A percentile compares a stretch with the other conserved stretches of the same genome.
Conservation (phyloP, 2,888 invertebrate species). For the Drosophila melanocephala region DNA sequence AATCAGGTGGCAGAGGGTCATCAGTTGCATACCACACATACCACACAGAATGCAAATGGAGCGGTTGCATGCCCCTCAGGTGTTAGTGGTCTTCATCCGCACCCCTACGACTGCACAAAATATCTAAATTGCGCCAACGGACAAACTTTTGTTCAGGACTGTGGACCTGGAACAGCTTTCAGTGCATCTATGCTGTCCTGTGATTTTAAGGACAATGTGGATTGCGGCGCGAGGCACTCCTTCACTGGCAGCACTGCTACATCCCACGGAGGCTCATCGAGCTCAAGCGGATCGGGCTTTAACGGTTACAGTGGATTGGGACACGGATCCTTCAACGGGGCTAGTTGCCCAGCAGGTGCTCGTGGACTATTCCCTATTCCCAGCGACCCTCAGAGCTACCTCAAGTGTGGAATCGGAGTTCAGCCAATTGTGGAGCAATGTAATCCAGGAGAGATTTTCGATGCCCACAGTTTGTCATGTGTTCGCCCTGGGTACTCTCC, state of each 20-base stretch:
- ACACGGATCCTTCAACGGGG: not conserved
- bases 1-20: slow-evolving; percentile 6
- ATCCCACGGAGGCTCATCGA: slow-evolving; percentile 15
- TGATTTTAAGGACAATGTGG: slow-evolving; percentile 87
- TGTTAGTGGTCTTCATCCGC: slow-evolving; percentile 87
- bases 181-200: slow-evolving; percentile 87
- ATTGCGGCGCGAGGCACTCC: slow-evolving; percentile 82
- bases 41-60: not conserved
- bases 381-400: slow-evolving; percentile 85
- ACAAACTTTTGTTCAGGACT: slow-evolving; percentile 87
- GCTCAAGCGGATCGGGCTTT: not conserved
- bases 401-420: slow-evolving; percentile 86
- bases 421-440: slow-evolving; percentile 87
- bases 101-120: slow-evolving; percentile 88
- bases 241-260: slow-evolving; percentile 5
- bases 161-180: slow-evolving; percentile 89
- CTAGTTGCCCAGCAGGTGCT: slow-evolving; percentile 70
- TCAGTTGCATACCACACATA: not conserved
- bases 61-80: slow-evolving; percentile 73
- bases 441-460: slow-evolving; percentile 88
- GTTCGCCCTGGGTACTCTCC: slow-evolving; percentile 77
- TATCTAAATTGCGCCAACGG: slow-evolving; percentile 89
- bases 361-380: slow-evolving; percentile 87
- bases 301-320: not conserved
- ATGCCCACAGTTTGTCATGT: slow-evolving; percentile 86